phyloP scores from a whole-genome alignment of 2,888 invertebrate species.

The Lasioglossum leucozonium region DNA sequence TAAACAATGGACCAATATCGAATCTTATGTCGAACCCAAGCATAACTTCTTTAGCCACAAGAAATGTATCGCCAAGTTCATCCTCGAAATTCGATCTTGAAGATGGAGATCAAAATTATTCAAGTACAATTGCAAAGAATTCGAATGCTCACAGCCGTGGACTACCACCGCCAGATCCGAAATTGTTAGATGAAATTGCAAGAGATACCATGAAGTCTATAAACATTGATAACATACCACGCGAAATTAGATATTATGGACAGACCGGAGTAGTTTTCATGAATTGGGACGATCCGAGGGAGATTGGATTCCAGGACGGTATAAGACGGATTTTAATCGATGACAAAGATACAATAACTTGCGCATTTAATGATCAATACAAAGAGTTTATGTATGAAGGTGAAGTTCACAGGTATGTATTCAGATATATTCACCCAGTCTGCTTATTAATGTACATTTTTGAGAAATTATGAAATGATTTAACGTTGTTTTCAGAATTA shows the following conservation, averaged over 20 bases:
- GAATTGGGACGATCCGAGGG: conserved; percentile 93
- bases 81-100: conserved; percentile 72
- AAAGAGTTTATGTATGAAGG: conserved; percentile 91
- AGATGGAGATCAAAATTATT: conserved; percentile 70
- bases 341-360: conserved; percentile 89
- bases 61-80: conserved; percentile 73
- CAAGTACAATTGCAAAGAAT: conserved; percentile 49
- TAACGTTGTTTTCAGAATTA: conserved; percentile 86
- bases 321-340: conserved; percentile 91
- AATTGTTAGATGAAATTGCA: conserved; percentile 86
- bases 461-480: conserved; percentile 46
- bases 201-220: conserved; percentile 92
- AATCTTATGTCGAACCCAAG: conserved; percentile 65
- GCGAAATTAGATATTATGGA: conserved; percentile 94
- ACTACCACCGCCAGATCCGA: conserved; percentile 84
- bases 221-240: conserved; percentile 91
- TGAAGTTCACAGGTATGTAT: conserved; percentile 86
- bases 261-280: conserved; percentile 94
- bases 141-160: conserved; percentile 75
- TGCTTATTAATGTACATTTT: neutral
- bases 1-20: conserved; percentile 74
- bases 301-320: conserved; percentile 94
- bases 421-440: neutral
- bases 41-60: conserved; percentile 56
- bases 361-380: conserved; percentile 89